A percentile compares a stretch with the other conserved stretches of the same genome.
Evolutionary conservation across 2,113 vertebrate genomes (phyloP).

Genomic region (Oxyura jamaicensis): DNA sequence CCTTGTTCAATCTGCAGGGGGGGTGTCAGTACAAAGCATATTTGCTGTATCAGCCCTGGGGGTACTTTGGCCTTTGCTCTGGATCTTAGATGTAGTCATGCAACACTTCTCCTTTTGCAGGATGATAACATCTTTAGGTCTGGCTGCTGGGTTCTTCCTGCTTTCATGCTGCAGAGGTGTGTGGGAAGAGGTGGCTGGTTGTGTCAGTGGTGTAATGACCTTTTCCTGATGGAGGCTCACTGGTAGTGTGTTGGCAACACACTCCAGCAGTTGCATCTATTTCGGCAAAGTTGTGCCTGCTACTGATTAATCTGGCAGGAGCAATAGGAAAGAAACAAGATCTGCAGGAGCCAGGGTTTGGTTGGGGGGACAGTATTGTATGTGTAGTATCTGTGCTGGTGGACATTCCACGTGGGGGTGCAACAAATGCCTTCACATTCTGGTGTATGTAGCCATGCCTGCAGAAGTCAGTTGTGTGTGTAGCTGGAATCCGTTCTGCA

Average conservation of each 20-base stretch:
- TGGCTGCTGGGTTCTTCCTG: constrained; percentile 35
- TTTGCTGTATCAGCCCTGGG: neutral
- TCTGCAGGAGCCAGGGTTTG: neutral
- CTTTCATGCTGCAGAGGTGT: neutral
- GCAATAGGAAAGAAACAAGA: neutral
- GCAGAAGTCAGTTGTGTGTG: neutral
- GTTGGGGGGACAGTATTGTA: neutral
- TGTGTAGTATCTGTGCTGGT: neutral
- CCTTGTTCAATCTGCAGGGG: neutral
- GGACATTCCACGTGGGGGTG: neutral
- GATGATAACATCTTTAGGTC: constrained; percentile 22
- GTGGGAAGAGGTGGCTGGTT: constrained; percentile 26
- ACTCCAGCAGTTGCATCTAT: neutral
- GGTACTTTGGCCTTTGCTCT: constrained; percentile 27
- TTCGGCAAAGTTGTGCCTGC: neutral
- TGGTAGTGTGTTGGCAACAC: neutral
- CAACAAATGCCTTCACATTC: neutral
- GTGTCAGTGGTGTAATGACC: neutral
- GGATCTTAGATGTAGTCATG: constrained; percentile 3
- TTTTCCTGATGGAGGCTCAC: neutral
- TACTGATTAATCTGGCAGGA: neutral
- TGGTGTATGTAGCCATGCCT: neutral
- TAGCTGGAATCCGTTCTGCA: neutral
- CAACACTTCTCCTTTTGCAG: constrained; percentile 5
- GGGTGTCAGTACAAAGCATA: neutral